Evolutionary conservation across 1,140 invertebrate species (phyloP).

Genomic region (Heliothis subflexa): DNA sequence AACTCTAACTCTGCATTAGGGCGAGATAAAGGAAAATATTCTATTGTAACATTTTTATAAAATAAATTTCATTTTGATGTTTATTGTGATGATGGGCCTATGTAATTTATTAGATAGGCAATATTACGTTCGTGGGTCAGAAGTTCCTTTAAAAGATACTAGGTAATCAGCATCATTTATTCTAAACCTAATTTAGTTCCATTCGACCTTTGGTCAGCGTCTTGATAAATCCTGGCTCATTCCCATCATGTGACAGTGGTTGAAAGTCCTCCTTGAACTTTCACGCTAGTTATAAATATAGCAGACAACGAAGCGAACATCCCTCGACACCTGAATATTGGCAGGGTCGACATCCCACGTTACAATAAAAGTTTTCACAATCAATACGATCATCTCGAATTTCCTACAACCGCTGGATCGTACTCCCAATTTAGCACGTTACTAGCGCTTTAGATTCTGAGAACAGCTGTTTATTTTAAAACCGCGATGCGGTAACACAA

Average conservation of each 20-base stretch:
- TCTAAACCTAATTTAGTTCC: background rate
- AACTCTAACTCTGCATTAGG: too few species aligned
- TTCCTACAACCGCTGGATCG: slow-evolving; percentile 62
- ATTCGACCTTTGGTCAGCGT: slow-evolving; percentile 11
- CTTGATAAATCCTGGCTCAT: slow-evolving; percentile 22
- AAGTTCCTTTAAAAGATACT: too few species aligned
- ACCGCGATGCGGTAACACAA: slow-evolving; percentile 74
- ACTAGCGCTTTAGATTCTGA: slow-evolving; percentile 75
- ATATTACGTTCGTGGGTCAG: too few species aligned
- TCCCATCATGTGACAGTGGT: slow-evolving; percentile 21
- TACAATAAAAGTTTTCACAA: slow-evolving; percentile 1
- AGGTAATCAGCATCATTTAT: slow-evolving; percentile 1
- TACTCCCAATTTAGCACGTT: slow-evolving; percentile 78
- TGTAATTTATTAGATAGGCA: background rate
- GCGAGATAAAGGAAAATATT: too few species aligned
- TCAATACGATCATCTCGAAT: slow-evolving; percentile 60
- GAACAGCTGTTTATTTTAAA: slow-evolving; percentile 84
- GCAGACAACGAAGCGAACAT: background rate
- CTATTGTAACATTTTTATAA: background rate
- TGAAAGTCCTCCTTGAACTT: slow-evolving; percentile 33
- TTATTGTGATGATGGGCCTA: background rate
- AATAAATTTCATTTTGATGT: background rate
- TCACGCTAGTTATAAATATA: slow-evolving; percentile 31
- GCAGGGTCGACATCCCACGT: background rate
- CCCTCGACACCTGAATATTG: slow-evolving; percentile 9